These are phyloP conservation scores for Pterostichus madidus DNA, from an alignment of 2,888 invertebrate genomes.

Conservation along the genomic window DNA sequence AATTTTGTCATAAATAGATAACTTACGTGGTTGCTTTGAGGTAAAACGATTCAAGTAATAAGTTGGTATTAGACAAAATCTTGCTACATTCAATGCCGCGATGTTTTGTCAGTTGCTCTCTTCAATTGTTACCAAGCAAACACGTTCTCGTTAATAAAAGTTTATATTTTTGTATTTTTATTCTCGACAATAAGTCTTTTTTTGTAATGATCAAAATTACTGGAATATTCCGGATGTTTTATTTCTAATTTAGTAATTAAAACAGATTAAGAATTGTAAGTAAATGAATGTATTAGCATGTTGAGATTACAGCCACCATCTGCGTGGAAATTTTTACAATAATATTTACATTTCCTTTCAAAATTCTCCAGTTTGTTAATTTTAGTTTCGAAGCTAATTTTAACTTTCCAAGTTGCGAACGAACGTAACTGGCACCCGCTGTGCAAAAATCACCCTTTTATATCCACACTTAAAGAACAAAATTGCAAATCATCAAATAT, in stretches of 20 bases:
- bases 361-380: constrained; percentile 51
- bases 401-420: constrained; percentile 45
- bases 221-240: neutral
- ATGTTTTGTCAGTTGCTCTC: no score
- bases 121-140: no score
- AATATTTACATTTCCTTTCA: constrained; percentile 60
- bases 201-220: neutral
- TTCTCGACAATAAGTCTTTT: no score
- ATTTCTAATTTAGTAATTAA: constrained; percentile 32
- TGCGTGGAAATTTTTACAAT: constrained; percentile 55
- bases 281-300: constrained; percentile 40
- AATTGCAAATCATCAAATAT: constrained; percentile 14
- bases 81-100: no score
- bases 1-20: no score
- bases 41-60: no score
- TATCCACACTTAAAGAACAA: neutral
- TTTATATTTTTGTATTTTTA: no score
- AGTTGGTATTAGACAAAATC: no score
- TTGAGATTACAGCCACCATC: constrained; percentile 25
- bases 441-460: constrained; percentile 22
- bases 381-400: constrained; percentile 55
- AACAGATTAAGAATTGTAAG: constrained; percentile 3
- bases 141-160: no score
- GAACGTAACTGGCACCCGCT: constrained; percentile 10
- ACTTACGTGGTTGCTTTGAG: no score